Conservation (phyloP, 1,140 invertebrate genomes). For the Ceratitis capitata region DNA sequence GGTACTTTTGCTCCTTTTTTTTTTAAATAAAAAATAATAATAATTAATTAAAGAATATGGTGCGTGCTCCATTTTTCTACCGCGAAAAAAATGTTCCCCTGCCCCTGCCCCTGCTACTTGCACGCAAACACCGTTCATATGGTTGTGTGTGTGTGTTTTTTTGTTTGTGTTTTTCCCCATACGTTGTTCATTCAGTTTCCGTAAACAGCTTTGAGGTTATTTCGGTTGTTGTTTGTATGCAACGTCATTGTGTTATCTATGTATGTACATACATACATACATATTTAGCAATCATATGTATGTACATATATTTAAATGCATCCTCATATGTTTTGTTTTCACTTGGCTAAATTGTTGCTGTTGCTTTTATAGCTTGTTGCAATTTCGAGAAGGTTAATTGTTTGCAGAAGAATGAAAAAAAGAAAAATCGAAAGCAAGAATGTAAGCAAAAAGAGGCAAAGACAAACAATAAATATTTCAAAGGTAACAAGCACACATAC, state of each 20-base stretch:
- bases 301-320: too few relatives aligned
- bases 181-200: background rate
- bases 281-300: too few relatives aligned
- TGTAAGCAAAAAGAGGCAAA: background rate
- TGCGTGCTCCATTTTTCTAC: constrained; percentile 18
- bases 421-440: constrained; percentile 24
- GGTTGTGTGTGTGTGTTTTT: background rate
- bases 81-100: background rate
- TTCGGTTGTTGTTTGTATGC: background rate
- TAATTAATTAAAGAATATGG: background rate
- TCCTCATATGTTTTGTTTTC: background rate
- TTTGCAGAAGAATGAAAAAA: background rate
- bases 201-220: constrained; percentile 26
- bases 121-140: background rate
- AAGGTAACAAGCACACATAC: background rate
- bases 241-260: background rate
- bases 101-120: too few relatives aligned
- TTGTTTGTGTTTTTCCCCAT: background rate
- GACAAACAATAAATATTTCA: background rate
- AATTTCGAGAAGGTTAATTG: constrained; percentile 32
- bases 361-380: background rate
- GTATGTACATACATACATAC: too few relatives aligned
- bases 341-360: background rate
- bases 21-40: too few relatives aligned
- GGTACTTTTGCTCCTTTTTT: too few relatives aligned